Conservation (phyloP, 2,888 invertebrate species). For the Calliphora vomitoria region DNA sequence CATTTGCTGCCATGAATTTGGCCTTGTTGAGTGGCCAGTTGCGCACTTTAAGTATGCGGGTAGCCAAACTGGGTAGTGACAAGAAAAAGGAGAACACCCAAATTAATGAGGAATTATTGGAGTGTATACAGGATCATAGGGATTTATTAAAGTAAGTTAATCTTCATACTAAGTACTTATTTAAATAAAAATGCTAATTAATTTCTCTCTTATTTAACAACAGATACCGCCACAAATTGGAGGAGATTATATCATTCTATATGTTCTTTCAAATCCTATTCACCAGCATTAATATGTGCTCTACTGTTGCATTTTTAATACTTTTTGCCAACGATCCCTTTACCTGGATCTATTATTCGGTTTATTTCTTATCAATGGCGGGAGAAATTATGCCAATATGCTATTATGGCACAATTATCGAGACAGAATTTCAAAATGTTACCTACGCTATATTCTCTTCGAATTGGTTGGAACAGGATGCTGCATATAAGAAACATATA, state of each 20-base stretch:
- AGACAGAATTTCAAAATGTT: slow-evolving; percentile 70
- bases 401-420: slow-evolving; percentile 69
- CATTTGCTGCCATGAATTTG: slow-evolving; percentile 68
- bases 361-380: slow-evolving; percentile 59
- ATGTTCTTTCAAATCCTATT: slow-evolving; percentile 70
- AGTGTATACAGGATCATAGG: slow-evolving; percentile 73
- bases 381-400: slow-evolving; percentile 72
- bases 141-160: slow-evolving; percentile 71
- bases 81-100: not conserved
- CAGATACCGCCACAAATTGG: slow-evolving; percentile 58
- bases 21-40: slow-evolving; percentile 74
- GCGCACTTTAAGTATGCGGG: slow-evolving; percentile 66
- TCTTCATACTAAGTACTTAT: too few relatives aligned
- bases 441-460: slow-evolving; percentile 67
- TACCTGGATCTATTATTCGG: slow-evolving; percentile 61
- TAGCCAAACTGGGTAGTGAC: slow-evolving; percentile 67
- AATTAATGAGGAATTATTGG: slow-evolving; percentile 63
- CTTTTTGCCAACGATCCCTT: slow-evolving; percentile 64
- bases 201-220: not conserved
- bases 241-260: slow-evolving; percentile 47
- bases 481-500: slow-evolving; percentile 63
- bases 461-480: slow-evolving; percentile 72
- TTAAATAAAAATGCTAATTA: not conserved
- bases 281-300: slow-evolving; percentile 71
- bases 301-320: slow-evolving; percentile 60